Conservation (phyloP, 92 coral and sea anemone species). For the Palythoa grandiflora region DNA sequence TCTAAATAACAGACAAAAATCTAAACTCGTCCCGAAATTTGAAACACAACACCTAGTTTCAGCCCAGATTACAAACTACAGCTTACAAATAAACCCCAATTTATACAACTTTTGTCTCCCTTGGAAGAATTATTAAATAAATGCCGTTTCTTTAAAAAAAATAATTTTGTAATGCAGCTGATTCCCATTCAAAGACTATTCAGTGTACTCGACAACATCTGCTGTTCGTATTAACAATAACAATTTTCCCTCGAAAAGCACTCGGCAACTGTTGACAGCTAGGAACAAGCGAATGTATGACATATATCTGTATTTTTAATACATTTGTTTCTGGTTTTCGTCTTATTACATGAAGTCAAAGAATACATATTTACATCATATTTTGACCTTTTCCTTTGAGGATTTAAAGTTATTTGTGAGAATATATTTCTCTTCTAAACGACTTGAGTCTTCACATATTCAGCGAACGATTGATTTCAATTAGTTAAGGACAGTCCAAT, state of each 20-base stretch:
- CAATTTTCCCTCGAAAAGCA: conserved; percentile 25
- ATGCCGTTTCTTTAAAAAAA: background rate
- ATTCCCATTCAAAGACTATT: conserved; percentile 35
- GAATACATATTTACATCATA: conserved; percentile 53
- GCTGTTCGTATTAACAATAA: conserved; percentile 41
- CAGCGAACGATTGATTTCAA: conserved; percentile 45
- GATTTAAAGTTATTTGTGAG: conserved; percentile 37
- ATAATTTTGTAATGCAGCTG: background rate
- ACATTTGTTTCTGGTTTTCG: conserved; percentile 16
- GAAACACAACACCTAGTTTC: background rate
- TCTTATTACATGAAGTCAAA: conserved; percentile 49
- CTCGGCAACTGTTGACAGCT: conserved; percentile 13
- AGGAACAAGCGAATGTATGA: background rate
- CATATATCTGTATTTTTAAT: conserved; percentile 46
- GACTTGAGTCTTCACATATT: conserved; percentile 8
- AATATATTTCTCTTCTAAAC: conserved; percentile 37
- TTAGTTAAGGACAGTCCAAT: conserved; percentile 29
- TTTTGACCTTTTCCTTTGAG: conserved; percentile 46
- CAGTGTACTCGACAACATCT: conserved; percentile 34
- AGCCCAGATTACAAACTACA: background rate
- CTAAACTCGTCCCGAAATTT: background rate
- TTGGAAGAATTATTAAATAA: background rate
- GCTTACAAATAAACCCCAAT: background rate
- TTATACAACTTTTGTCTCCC: background rate
- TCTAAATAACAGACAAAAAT: conserved; percentile 7